phyloP scores from a whole-genome alignment of 2,888 invertebrate species.

The Dicyrtoma fusca region DNA sequence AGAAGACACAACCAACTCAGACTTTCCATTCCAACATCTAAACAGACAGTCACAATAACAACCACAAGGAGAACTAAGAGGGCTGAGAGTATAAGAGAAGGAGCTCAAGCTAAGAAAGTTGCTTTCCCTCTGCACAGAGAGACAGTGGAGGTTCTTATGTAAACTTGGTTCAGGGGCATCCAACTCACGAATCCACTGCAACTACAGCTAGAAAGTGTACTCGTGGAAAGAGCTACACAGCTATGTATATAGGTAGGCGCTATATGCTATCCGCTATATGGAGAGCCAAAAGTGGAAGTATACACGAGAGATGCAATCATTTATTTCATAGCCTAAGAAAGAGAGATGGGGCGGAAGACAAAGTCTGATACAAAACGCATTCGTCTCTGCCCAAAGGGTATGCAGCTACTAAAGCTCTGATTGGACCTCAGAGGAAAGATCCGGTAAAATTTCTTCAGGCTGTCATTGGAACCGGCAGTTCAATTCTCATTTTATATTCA shows the following conservation, averaged over 20 bases:
- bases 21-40: too few species aligned
- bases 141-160: too few species aligned
- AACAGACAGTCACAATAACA: too few species aligned
- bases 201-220: too few species aligned
- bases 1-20: too few species aligned
- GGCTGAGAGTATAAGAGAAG: not conserved
- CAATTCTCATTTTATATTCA: not conserved
- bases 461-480: conserved; percentile 1
- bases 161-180: too few species aligned
- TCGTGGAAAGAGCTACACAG: too few species aligned
- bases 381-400: conserved; percentile 23
- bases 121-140: too few species aligned
- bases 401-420: conserved; percentile 3
- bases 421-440: not conserved
- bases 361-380: conserved; percentile 10
- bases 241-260: too few species aligned
- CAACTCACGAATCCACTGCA: too few species aligned
- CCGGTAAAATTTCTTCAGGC: conserved; percentile 2
- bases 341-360: not conserved
- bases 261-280: too few species aligned
- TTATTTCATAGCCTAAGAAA: not conserved
- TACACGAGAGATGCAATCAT: conserved; percentile 16
- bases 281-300: not conserved
- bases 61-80: not conserved
- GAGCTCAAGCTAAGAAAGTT: too few species aligned